Evolutionary conservation across 2,113 vertebrate species (phyloP).

Genomic region (Ciconia boyciana): DNA sequence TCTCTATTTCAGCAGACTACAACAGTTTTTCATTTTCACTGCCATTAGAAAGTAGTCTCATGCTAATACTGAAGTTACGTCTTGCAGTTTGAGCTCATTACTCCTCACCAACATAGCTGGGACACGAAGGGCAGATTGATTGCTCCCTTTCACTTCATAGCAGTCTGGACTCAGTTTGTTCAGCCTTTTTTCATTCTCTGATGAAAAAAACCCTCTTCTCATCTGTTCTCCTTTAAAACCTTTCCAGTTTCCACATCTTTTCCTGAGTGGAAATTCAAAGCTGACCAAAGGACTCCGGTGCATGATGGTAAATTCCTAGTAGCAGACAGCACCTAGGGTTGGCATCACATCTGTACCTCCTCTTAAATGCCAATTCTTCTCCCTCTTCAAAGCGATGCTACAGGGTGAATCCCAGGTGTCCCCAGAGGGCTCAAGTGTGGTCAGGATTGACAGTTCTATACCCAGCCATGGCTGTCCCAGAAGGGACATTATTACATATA

Average conservation of each 20-base stretch:
- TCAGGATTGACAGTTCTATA: background rate
- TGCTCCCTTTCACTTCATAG: background rate
- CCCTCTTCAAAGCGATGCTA: background rate
- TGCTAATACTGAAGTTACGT: background rate
- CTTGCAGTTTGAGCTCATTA: background rate
- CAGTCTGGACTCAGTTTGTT: background rate
- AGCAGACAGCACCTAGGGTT: background rate
- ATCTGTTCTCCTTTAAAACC: background rate
- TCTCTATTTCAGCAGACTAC: background rate
- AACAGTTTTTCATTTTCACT: background rate
- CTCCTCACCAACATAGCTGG: background rate
- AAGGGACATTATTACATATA: too few species aligned
- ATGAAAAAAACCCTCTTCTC: background rate
- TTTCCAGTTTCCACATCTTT: background rate
- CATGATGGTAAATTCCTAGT: background rate
- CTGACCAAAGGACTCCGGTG: background rate
- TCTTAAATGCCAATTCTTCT: background rate
- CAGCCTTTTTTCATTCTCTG: background rate
- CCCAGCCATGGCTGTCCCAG: accelerated
- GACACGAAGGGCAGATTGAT: background rate
- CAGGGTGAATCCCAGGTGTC: background rate
- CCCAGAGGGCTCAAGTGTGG: accelerated
- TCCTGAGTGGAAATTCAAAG: background rate
- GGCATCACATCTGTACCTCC: background rate
- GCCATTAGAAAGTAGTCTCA: background rate